phyloP scores from a whole-genome alignment of 2,888 invertebrate species.

The Desoria tigrina region DNA sequence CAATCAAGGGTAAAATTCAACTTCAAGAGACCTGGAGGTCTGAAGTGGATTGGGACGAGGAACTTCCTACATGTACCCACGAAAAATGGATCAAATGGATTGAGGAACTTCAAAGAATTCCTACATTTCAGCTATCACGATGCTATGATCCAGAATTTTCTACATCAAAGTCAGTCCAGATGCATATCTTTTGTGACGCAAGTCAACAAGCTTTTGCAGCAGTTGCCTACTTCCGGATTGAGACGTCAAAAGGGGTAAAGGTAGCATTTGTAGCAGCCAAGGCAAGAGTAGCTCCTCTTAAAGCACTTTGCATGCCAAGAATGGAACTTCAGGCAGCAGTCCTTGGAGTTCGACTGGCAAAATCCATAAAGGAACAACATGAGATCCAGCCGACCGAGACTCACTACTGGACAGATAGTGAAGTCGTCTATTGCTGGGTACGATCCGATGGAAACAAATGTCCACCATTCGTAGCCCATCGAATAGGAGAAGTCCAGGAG shows the following conservation, averaged over 20 bases:
- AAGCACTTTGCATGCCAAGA: constrained; percentile 32
- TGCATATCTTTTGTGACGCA: constrained; percentile 29
- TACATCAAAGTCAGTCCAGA: constrained; percentile 6
- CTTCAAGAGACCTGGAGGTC: background rate
- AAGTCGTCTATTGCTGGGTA: constrained; percentile 17
- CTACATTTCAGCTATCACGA: too few relatives aligned
- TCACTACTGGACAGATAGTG: too few relatives aligned
- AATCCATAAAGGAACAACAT: background rate
- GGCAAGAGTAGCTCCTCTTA: constrained; percentile 30
- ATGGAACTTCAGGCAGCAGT: constrained; percentile 40
- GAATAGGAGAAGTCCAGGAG: constrained; percentile 49
- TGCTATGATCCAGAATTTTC: too few relatives aligned
- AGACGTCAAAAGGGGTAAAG: background rate
- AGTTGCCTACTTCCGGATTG: constrained; percentile 19
- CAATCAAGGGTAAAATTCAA: background rate
- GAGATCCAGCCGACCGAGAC: too few relatives aligned
- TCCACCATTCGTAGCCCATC: constrained; percentile 41
- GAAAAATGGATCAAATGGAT: too few relatives aligned
- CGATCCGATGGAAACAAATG: constrained; percentile 23
- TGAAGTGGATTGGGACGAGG: background rate
- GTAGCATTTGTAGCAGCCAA: constrained; percentile 25
- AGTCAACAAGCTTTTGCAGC: constrained; percentile 26
- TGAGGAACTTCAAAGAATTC: too few relatives aligned
- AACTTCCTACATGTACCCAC: background rate
- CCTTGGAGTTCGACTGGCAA: constrained; percentile 21